A percentile compares a stretch with the other conserved stretches of the same genome.
Conservation (phyloP, 2,113 vertebrate genomes). For the Lucifuga dentata region DNA sequence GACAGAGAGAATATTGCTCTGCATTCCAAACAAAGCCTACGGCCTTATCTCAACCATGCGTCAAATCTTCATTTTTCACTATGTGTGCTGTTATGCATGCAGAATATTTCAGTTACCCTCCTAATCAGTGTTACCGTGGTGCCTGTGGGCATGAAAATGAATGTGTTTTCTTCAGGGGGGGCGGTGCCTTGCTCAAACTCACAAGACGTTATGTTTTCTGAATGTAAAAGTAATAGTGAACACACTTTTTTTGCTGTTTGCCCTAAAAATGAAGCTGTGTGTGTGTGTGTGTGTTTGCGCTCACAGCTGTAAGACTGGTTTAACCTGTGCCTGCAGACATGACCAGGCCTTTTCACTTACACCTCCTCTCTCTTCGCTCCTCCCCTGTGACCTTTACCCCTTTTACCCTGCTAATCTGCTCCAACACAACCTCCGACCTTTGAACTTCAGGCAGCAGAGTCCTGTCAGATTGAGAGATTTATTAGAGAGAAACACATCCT, state of each 20-base stretch:
- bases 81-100: neutral
- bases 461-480: conserved; percentile 34
- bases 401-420: conserved; percentile 50
- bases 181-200: neutral
- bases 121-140: neutral
- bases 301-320: too few relatives aligned
- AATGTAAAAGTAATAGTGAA: neutral
- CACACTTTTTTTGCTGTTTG: neutral
- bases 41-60: conserved; percentile 31
- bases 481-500: conserved; percentile 17
- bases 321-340: conserved; percentile 10
- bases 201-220: too few relatives aligned
- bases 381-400: conserved; percentile 21
- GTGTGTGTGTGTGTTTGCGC: neutral
- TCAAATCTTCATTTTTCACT: conserved; percentile 25
- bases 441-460: conserved; percentile 38
- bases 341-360: conserved; percentile 12
- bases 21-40: conserved; percentile 37
- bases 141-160: neutral
- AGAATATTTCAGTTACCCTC: neutral
- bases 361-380: conserved; percentile 5
- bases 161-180: neutral
- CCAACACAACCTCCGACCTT: conserved; percentile 51
- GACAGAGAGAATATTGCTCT: conserved; percentile 40
- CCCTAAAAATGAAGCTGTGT: neutral